Conservation (phyloP, 2,888 invertebrate species). For the Rambutsinella grinnellia region DNA sequence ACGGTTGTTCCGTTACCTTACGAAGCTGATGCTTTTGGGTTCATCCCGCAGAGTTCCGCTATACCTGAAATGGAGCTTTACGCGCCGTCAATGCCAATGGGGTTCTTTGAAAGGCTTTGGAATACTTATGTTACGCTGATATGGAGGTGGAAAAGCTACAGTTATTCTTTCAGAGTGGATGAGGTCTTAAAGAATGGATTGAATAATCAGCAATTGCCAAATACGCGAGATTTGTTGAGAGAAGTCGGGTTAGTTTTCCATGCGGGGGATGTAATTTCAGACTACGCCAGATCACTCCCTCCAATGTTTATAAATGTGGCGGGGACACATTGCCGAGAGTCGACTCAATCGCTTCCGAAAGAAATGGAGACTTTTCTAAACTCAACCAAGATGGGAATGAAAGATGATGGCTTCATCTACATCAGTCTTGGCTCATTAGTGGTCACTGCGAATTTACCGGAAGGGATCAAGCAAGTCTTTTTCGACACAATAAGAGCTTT, state of each 20-base stretch:
- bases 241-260: slow-evolving; percentile 9
- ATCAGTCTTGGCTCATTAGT: slow-evolving; percentile 53
- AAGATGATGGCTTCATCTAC: slow-evolving; percentile 56
- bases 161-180: slow-evolving; percentile 12
- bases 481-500: too few species aligned
- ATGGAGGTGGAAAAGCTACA: slow-evolving; percentile 9
- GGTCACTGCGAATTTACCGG: slow-evolving; percentile 12
- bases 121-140: slow-evolving; percentile 17
- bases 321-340: slow-evolving; percentile 12
- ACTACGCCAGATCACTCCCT: slow-evolving; percentile 25
- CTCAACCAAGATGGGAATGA: not conserved
- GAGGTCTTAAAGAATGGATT: not conserved
- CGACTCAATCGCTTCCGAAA: not conserved
- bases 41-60: slow-evolving; percentile 39
- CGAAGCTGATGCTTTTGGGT: slow-evolving; percentile 42
- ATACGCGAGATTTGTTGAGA: slow-evolving; percentile 4
- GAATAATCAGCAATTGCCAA: slow-evolving; percentile 14
- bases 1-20: slow-evolving; percentile 29
- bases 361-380: slow-evolving; percentile 26
- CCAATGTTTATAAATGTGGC: slow-evolving; percentile 27
- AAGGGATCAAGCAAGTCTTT: slow-evolving; percentile 21
- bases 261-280: slow-evolving; percentile 24
- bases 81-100: slow-evolving; percentile 9
- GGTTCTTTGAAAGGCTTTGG: slow-evolving; percentile 14
- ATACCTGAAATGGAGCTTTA: slow-evolving; percentile 44